Evolutionary conservation across 2,888 invertebrate genomes (phyloP).

Genomic region (Furcula furcula): DNA sequence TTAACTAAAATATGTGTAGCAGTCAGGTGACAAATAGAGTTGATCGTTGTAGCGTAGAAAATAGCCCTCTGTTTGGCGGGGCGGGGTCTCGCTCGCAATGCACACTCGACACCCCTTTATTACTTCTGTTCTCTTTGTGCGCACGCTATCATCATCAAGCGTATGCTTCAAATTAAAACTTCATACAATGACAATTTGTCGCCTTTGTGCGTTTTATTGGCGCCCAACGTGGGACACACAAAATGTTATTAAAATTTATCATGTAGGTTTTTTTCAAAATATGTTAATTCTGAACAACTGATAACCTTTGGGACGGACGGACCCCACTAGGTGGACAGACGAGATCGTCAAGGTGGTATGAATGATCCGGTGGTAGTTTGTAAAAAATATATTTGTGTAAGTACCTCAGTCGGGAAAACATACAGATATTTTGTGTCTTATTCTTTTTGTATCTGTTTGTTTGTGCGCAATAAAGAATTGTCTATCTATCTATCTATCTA

Average conservation of each 20-base stretch:
- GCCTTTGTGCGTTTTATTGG: constrained; percentile 50
- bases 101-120: constrained; percentile 75
- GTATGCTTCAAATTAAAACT: constrained; percentile 71
- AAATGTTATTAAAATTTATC: constrained; percentile 20
- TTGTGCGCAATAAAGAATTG: no score
- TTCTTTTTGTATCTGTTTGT: no score
- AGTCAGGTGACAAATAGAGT: constrained; percentile 19
- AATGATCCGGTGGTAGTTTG: no score
- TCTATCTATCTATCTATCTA: no score
- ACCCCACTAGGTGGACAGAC: no score
- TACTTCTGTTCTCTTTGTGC: constrained; percentile 71
- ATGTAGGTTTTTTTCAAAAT: no score
- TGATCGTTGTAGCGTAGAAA: constrained; percentile 15
- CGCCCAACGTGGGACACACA: constrained; percentile 47
- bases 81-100: constrained; percentile 38
- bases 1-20: constrained; percentile 21
- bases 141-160: constrained; percentile 61
- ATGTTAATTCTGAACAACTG: no score
- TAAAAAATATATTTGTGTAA: no score
- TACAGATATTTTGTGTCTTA: no score
- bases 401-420: no score
- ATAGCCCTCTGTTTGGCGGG: constrained; percentile 26
- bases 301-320: no score
- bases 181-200: constrained; percentile 55
- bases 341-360: no score